phyloP scores from a whole-genome alignment of 1,140 invertebrate species.

The Diorhabda sublineata region DNA sequence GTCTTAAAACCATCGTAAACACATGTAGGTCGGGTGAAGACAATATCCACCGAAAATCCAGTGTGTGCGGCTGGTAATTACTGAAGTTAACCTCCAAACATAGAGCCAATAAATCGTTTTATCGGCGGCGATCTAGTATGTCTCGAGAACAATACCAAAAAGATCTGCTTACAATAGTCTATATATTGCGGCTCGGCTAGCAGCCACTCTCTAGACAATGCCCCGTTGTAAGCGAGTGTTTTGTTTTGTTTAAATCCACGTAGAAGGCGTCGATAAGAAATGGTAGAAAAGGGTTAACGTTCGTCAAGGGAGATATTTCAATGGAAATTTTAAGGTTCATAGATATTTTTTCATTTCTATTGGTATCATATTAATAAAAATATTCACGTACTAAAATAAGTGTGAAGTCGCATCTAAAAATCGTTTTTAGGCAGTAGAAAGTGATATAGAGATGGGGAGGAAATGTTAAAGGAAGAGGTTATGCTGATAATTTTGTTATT shows the following conservation, averaged over 20 bases:
- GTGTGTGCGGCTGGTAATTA: conserved; percentile 1
- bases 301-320: too few species aligned
- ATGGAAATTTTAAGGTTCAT: too few species aligned
- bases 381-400: too few species aligned
- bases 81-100: conserved; percentile 9
- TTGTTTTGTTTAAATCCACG: conserved; percentile 17
- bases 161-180: conserved; percentile 31
- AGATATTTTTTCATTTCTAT: too few species aligned
- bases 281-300: too few species aligned
- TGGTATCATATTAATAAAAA: too few species aligned
- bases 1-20: background rate
- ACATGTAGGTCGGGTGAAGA: background rate
- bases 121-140: conserved; percentile 31
- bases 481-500: too few species aligned
- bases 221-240: conserved; percentile 5
- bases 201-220: conserved; percentile 4
- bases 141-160: conserved; percentile 28
- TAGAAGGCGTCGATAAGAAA: background rate
- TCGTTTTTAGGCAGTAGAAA: too few species aligned
- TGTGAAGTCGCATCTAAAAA: too few species aligned
- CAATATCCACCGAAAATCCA: conserved; percentile 1
- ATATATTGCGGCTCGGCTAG: conserved; percentile 26
- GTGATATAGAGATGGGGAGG: too few species aligned
- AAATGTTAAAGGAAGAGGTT: too few species aligned
- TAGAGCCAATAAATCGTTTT: conserved; percentile 28